Percentiles rank a stretch among this genome's conserved stretches.
These are phyloP conservation scores for Amyelois transitella DNA, from an alignment of 1,140 invertebrate genomes.

Conservation along the genomic window DNA sequence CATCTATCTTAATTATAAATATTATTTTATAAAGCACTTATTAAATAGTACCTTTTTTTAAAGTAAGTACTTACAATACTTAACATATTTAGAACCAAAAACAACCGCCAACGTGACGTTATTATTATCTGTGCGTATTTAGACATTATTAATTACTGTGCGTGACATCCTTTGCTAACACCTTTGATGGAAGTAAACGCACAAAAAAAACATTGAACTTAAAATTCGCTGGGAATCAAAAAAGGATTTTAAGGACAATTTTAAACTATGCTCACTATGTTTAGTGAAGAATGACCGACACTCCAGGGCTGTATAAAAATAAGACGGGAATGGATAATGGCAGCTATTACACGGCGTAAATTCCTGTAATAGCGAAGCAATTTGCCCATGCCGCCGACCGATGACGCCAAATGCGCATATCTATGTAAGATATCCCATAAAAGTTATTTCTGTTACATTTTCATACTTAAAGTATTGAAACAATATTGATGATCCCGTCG, in stretches of 20 bases:
- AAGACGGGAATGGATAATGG: slow-evolving; percentile 21
- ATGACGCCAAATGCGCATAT: too few species aligned
- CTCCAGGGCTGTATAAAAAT: slow-evolving; percentile 8
- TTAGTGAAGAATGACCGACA: neutral
- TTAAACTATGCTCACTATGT: neutral
- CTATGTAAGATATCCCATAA: too few species aligned
- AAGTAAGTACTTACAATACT: too few species aligned
- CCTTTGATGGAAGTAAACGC: neutral
- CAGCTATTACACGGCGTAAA: slow-evolving; percentile 30
- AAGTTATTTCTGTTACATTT: too few species aligned
- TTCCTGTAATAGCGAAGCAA: slow-evolving; percentile 33
- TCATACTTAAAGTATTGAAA: too few species aligned
- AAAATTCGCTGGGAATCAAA: too few species aligned
- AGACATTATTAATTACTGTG: neutral
- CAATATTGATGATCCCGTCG: too few species aligned
- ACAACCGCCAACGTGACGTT: neutral
- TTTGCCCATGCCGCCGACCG: slow-evolving; percentile 12
- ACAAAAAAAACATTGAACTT: too few species aligned
- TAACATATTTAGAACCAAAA: too few species aligned
- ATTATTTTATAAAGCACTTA: neutral
- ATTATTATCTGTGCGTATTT: neutral
- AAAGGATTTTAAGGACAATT: neutral
- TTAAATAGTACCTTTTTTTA: too few species aligned
- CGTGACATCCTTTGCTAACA: neutral
- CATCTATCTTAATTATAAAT: neutral